Conservation (phyloP, 2,888 invertebrate genomes). For the Halictus ligatus region DNA sequence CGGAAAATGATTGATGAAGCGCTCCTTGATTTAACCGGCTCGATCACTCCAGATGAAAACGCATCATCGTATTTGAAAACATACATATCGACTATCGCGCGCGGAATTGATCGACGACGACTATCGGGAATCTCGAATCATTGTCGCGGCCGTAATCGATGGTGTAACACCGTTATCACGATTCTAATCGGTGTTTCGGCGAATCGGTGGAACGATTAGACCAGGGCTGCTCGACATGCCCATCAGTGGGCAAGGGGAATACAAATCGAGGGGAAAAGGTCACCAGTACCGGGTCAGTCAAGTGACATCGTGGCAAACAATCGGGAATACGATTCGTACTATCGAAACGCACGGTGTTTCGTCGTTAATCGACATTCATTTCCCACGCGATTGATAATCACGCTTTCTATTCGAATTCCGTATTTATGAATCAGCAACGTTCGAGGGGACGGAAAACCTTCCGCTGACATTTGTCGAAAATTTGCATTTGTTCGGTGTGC, state of each 20-base stretch:
- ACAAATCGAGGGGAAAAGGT: no score
- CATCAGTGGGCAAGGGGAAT: no score
- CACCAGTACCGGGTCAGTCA: no score
- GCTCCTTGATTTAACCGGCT: constrained; percentile 6
- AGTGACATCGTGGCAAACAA: no score
- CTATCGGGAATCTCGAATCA: background rate
- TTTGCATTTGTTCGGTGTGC: constrained; percentile 45
- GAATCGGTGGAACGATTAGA: no score
- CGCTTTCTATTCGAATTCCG: constrained; percentile 10
- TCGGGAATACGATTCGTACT: no score
- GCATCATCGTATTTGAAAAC: constrained; percentile 5
- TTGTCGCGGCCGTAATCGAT: background rate
- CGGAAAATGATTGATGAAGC: constrained; percentile 4
- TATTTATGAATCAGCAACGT: constrained; percentile 38
- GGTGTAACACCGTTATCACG: background rate
- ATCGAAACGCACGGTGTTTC: background rate
- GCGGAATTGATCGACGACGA: background rate
- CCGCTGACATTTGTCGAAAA: background rate
- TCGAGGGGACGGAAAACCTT: constrained; percentile 26
- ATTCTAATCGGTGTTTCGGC: no score
- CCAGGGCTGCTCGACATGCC: no score
- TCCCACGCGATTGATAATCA: background rate
- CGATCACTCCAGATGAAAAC: background rate
- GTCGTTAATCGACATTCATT: background rate
- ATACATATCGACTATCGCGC: background rate